Evolutionary conservation across 2,797 vertebrate species (phyloP), one percentile per base, ranked within the genome.

Genomic region (Oreonectes daqikongensis): DNA sequence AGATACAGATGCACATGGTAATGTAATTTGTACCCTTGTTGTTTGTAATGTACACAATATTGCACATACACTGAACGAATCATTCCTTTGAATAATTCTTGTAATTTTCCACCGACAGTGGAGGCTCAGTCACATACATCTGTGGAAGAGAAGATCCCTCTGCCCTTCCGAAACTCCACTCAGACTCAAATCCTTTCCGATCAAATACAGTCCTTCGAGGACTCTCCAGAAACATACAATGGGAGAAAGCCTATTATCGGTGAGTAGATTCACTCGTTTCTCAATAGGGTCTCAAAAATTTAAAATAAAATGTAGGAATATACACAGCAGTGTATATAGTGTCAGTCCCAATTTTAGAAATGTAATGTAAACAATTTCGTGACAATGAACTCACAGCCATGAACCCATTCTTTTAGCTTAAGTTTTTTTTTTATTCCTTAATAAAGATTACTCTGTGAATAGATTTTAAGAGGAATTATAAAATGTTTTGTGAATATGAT

Each of bases 211-310:
- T 20, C 44, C 22, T 26, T 1, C 20, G 32, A 22, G 26, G 76
- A 66, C 61, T 78, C 82, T 80, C 72, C 85, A 30, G 77, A 84
- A 59, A 52, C 55, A 57, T 85, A 84, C 75, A 68, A 35, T 7
- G 83, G 82, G 78, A 40, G 3, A 18, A 38, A 48, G 10, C 86
- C 88, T 78, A 65, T 88, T 1, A 86, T 91, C 28, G 91, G 91
- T 91, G 77, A 90, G 86, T 61, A 46, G 42, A 48, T 70, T 6
- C 57, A 55, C 1, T n/a, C n/a, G n/a, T n/a, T n/a, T n/a, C n/a
- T n/a, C n/a, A n/a, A n/a, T n/a, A n/a, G n/a, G n/a, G n/a, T n/a
- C n/a, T n/a, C n/a, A n/a, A n/a, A n/a, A n/a, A n/a, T n/a, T n/a
- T n/a, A n/a, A n/a, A n/a, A n/a, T n/a, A n/a, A n/a, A n/a, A n/a